These are phyloP conservation scores for Dicyrtomina minuta DNA, from an alignment of 2,888 invertebrate genomes.

Conservation along the genomic window DNA sequence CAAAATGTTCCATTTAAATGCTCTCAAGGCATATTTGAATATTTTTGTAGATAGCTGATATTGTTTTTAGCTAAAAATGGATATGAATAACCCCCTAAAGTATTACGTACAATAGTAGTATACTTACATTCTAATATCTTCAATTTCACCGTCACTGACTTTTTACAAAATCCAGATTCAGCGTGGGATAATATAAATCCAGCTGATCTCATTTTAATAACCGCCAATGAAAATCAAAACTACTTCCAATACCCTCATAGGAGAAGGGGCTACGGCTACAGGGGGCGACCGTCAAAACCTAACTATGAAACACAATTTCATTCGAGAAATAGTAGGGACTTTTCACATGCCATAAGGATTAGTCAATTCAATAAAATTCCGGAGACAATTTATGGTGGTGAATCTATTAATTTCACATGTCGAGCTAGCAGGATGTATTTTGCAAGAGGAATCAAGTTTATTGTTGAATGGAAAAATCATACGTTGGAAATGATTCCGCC, in stretches of 20 bases:
- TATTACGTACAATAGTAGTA: too few relatives aligned
- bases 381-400: not conserved
- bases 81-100: too few relatives aligned
- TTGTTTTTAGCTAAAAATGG: too few relatives aligned
- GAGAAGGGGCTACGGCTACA: not conserved
- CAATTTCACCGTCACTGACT: too few relatives aligned
- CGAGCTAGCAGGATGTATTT: not conserved
- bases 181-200: not conserved
- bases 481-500: too few relatives aligned
- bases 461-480: not conserved
- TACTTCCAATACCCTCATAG: not conserved
- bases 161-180: not conserved
- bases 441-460: not conserved
- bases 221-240: not conserved
- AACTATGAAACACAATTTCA: too few relatives aligned
- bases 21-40: not conserved
- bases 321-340: too few relatives aligned
- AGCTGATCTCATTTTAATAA: not conserved
- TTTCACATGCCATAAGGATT: too few relatives aligned
- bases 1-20: not conserved
- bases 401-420: conserved; percentile 8
- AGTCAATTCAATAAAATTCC: not conserved
- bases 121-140: too few relatives aligned
- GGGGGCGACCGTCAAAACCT: not conserved
- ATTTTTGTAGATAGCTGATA: too few relatives aligned